These are phyloP conservation scores for Clamator glandarius DNA, from an alignment of 2,797 vertebrate genomes.

Conservation along the genomic window DNA sequence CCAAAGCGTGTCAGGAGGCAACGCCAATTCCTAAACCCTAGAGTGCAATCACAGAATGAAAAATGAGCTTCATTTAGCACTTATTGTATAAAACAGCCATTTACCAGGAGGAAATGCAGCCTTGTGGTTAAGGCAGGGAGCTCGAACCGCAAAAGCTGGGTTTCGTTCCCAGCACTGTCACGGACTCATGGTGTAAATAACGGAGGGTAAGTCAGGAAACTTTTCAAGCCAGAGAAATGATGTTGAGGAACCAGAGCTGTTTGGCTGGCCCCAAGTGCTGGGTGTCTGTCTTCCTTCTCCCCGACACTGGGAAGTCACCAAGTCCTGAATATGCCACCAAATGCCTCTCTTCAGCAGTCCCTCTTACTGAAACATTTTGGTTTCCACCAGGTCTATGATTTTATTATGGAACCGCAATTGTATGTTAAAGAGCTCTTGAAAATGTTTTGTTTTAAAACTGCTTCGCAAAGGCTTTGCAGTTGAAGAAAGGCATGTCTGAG, in stretches of 20 bases:
- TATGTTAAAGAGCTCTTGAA: not conserved
- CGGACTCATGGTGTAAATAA: not conserved
- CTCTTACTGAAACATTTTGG: not conserved
- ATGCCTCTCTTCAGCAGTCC: not conserved
- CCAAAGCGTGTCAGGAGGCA: not conserved
- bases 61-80: constrained; percentile 69
- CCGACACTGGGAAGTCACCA: not conserved
- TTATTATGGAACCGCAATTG: not conserved
- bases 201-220: constrained; percentile 36
- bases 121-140: constrained; percentile 69
- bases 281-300: not conserved
- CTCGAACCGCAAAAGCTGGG: constrained; percentile 32
- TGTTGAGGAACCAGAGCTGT: not conserved
- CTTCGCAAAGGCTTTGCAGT: not conserved
- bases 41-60: constrained; percentile 57
- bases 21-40: constrained; percentile 48
- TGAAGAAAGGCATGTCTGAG: not conserved
- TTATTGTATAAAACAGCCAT: constrained; percentile 66
- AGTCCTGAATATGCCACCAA: not conserved
- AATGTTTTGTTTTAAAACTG: not conserved
- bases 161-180: constrained; percentile 41
- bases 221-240: not conserved
- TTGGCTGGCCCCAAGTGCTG: not conserved
- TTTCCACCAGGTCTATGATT: not conserved
- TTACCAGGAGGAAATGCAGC: constrained; percentile 67